These are phyloP conservation scores for Stegodyphus dumicola DNA, from an alignment of 1,140 invertebrate species.

Conservation along the genomic window DNA sequence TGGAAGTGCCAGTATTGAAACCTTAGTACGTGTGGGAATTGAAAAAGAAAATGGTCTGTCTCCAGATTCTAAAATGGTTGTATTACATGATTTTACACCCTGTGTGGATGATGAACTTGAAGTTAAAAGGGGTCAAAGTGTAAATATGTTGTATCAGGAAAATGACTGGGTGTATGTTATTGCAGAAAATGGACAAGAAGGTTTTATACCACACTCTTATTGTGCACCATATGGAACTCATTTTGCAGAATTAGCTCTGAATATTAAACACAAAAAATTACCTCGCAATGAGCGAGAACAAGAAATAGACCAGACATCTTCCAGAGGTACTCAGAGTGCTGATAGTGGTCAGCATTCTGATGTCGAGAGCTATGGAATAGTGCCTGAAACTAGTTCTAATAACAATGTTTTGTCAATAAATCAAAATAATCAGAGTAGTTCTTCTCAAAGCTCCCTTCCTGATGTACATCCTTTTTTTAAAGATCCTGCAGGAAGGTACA, in stretches of 20 bases:
- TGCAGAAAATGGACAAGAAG: conserved; percentile 84
- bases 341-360: conserved; percentile 72
- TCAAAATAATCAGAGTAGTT: conserved; percentile 54
- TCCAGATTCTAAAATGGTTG: conserved; percentile 94
- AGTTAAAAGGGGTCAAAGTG: conserved; percentile 82
- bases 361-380: conserved; percentile 73
- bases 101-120: conserved; percentile 94
- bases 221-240: conserved; percentile 86
- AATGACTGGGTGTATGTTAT: conserved; percentile 98
- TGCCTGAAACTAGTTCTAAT: conserved; percentile 66
- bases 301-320: conserved; percentile 58
- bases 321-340: conserved; percentile 39
- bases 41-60: conserved; percentile 86
- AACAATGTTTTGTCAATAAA: conserved; percentile 25
- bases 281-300: conserved; percentile 73
- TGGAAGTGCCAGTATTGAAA: conserved; percentile 94
- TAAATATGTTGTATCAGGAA: conserved; percentile 92
- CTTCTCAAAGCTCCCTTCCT: conserved; percentile 64
- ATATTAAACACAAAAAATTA: conserved; percentile 82
- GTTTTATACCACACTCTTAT: conserved; percentile 94
- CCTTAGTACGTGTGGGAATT: conserved; percentile 90
- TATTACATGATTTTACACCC: conserved; percentile 92
- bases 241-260: conserved; percentile 78
- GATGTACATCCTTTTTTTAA: conserved; percentile 89
- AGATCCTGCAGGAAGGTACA: conserved; percentile 90